Evolutionary conservation across 2,797 vertebrate species (phyloP).

Genomic region (Rhincodon typus): DNA sequence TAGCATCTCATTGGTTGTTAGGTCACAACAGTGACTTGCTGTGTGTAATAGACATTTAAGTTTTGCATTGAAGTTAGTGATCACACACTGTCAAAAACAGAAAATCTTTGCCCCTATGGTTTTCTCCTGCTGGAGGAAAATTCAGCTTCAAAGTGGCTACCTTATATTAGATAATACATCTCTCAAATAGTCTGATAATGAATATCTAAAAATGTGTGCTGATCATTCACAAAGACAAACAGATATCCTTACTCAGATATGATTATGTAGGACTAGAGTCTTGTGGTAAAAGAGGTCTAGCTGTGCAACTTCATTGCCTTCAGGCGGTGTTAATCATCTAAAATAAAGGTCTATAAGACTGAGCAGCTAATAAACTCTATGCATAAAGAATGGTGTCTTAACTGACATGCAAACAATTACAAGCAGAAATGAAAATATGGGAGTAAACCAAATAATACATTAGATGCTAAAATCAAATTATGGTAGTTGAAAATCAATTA

Average conservation of each 20-base stretch:
- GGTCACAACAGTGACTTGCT: conserved; percentile 16
- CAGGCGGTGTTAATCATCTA: background rate
- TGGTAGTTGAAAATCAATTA: too few species aligned
- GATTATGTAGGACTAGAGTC: background rate
- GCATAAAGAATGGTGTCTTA: background rate
- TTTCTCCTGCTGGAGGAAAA: background rate
- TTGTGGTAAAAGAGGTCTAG: background rate
- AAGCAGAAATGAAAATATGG: background rate
- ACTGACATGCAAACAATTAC: background rate
- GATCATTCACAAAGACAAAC: background rate
- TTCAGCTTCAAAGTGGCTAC: background rate
- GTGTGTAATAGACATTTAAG: background rate
- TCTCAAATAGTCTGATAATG: conserved; percentile 1
- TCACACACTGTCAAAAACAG: background rate
- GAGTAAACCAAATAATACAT: background rate
- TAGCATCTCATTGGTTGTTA: background rate
- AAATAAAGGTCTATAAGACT: too few species aligned
- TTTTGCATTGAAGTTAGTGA: conserved; percentile 18
- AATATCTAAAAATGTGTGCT: conserved; percentile 5
- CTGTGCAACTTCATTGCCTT: background rate
- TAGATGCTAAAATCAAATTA: background rate
- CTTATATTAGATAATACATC: background rate
- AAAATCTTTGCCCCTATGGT: background rate
- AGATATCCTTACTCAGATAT: background rate
- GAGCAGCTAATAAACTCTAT: too few species aligned